Evolutionary conservation across 2,113 vertebrate species (phyloP), one percentile per base, ranked within the genome.

Genomic region (Caranx melampygus): DNA sequence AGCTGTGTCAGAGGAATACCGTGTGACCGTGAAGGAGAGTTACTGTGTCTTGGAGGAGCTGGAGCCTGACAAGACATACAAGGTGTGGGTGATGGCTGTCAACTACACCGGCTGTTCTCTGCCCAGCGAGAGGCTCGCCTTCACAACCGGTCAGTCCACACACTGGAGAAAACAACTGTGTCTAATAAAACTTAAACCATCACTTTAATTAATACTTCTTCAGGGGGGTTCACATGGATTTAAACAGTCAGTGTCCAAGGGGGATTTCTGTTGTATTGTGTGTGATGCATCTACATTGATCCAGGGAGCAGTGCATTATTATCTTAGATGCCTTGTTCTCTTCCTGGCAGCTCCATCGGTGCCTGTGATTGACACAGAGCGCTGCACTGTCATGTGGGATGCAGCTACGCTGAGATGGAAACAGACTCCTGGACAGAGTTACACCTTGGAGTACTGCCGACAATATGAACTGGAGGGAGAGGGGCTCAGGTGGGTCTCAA

Each of bases 81-180:
- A 96, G 68, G 97, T 99, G 64, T 99, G 98, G 97, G 95, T 99
- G 80, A 99, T 99, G 97, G 97, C 97, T 63, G 96, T 99, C 90
- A 99, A 99, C 86, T 94, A 97, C 76, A 95, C 96, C 0, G 98
- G 98, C 75, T 99, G 97, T 89, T 99, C 98, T 78, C 93, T 99
- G 81, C 97, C 98, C 76, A 99, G 97, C 47, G 96, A 97, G 78
- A 97, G 97, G 87, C 93, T 94, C 4, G 20, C 90, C 91, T 98
- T 99, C 92, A 96, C 89, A 93, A 99, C 98, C 3, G 97, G 98
- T 99, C 93, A 92, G 96, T 91, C 6, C 12, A 55, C 18, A 33
- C 14, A 1, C 54, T 21, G 34, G 4, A 57, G 31, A 78, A 34
- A 34, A 10, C 12, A 35, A 35, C 8, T 26, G 26, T 26, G 26